These are phyloP conservation scores for Glaucopsyche alexis DNA, from an alignment of 2,888 invertebrate genomes.

Conservation along the genomic window DNA sequence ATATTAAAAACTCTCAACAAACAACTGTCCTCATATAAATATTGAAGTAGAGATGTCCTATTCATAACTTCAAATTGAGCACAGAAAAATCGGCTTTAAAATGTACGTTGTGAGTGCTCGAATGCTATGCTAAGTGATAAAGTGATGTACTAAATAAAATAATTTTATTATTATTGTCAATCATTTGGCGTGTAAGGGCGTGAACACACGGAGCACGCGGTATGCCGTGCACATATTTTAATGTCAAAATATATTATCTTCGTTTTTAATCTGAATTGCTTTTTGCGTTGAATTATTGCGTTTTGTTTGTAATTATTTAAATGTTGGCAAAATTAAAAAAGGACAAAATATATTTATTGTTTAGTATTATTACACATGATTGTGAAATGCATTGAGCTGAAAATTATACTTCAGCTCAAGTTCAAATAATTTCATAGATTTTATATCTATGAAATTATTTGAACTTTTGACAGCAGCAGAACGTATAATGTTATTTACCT, in stretches of 20 bases:
- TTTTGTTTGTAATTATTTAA: background rate
- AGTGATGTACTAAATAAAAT: slow-evolving; percentile 14
- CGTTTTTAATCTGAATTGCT: slow-evolving; percentile 25
- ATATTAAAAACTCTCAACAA: slow-evolving; percentile 25
- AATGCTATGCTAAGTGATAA: background rate
- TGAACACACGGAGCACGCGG: slow-evolving; percentile 1
- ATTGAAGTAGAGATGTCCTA: slow-evolving; percentile 24
- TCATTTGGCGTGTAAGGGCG: slow-evolving; percentile 22
- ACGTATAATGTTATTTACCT: too few relatives aligned
- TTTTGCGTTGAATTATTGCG: slow-evolving; percentile 21
- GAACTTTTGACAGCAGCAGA: too few relatives aligned
- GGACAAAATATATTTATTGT: background rate
- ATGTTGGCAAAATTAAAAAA: background rate
- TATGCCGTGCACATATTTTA: slow-evolving; percentile 26
- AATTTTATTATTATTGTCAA: slow-evolving; percentile 22
- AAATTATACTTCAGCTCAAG: too few relatives aligned
- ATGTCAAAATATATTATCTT: slow-evolving; percentile 21
- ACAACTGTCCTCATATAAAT: slow-evolving; percentile 25
- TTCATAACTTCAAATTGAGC: background rate
- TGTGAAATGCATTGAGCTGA: background rate
- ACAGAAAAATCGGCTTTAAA: background rate
- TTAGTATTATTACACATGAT: background rate
- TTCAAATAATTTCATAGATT: too few relatives aligned
- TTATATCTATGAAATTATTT: too few relatives aligned
- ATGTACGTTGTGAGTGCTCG: background rate